Conservation (phyloP, 2,113 vertebrate genomes). For the Verasper variegatus region DNA sequence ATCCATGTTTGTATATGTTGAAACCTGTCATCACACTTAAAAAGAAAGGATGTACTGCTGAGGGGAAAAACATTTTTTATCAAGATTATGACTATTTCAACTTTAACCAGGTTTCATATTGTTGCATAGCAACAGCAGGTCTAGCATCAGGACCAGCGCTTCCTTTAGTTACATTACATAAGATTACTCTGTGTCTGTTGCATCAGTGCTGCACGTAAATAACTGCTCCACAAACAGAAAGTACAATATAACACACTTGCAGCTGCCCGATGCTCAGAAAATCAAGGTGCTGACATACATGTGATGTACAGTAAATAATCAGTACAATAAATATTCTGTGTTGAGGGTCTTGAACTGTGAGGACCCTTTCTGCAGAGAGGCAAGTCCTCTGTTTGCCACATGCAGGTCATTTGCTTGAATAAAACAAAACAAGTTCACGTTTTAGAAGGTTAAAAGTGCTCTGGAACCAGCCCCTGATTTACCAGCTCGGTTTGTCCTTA, state of each 20-base stretch:
- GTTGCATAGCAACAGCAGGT: constrained; percentile 66
- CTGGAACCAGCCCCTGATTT: too few relatives aligned
- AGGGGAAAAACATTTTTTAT: constrained; percentile 12
- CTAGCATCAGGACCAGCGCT: constrained; percentile 4
- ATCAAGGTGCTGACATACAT: background rate
- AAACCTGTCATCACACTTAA: constrained; percentile 1
- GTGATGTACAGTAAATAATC: background rate
- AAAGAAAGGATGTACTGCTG: background rate
- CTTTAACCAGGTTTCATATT: constrained; percentile 28
- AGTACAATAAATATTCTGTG: background rate
- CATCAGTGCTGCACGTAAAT: background rate
- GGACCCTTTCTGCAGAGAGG: too few relatives aligned
- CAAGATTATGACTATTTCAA: constrained; percentile 40
- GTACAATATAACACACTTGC: background rate
- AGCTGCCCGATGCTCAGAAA: background rate
- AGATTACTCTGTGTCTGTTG: constrained; percentile 16
- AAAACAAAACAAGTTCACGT: background rate
- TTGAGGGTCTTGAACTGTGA: too few relatives aligned
- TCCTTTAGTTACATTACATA: constrained; percentile 28
- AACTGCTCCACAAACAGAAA: background rate
- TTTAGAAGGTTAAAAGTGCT: too few relatives aligned
- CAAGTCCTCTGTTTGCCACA: constrained; percentile 7
- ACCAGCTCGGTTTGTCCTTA: too few relatives aligned
- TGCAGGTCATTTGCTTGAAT: constrained; percentile 17
- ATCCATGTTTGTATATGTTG: background rate